Base-by-base conservation (phyloP, 2,797 vertebrate species). In the Babyrousa celebensis region DNA sequence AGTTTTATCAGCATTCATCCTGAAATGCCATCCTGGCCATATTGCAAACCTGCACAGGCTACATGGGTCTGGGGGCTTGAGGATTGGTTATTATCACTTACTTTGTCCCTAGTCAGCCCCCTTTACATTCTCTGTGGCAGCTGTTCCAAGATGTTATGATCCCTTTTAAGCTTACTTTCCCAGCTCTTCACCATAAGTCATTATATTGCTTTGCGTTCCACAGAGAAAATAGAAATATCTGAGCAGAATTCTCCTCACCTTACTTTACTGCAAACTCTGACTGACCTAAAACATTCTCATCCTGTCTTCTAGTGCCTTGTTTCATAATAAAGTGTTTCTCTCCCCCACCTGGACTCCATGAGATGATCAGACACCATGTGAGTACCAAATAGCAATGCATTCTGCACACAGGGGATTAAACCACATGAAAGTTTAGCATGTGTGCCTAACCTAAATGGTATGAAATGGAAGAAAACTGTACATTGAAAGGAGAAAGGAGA, bases 141-240 rank as follows among this genome's bases (percentile, higher is more conserved):
- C 70, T 87, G 12, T 71, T 72, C 29, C 56, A 71, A 80, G 27
- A 77, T 82, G 27, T 21, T 88, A 40, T 23, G 20, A 70, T 36
- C 68, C 20, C 27, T 68, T 93, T 96, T 78, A 96, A 91, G 68
- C 82, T 72, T 89, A 17, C 27, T 85, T 80, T 58, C 54, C 20
- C 79, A 82, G 48, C 0, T 72, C 74, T 90, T 94, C 58, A 32
- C 43, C 12, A 0, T 68, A 78, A 96, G 32, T 85, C 29, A 58
- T 48, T 78, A 89, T 54, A 83, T 14, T 62, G 21, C 48, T 29
- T 56, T 67, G 8, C 65, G 14, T 16, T 80, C 88, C n/a, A 27
- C 29, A 48, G 83, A 89, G 78, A 93, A 90, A 80, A 93, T 5
- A 40, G 29, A 94, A 91, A 67, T 40, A 71, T 91, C 68, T 96